Percentiles rank a stretch among this genome's conserved stretches.
Evolutionary conservation across 2,888 invertebrate genomes (phyloP).

Genomic region (Drosophila anceps): DNA sequence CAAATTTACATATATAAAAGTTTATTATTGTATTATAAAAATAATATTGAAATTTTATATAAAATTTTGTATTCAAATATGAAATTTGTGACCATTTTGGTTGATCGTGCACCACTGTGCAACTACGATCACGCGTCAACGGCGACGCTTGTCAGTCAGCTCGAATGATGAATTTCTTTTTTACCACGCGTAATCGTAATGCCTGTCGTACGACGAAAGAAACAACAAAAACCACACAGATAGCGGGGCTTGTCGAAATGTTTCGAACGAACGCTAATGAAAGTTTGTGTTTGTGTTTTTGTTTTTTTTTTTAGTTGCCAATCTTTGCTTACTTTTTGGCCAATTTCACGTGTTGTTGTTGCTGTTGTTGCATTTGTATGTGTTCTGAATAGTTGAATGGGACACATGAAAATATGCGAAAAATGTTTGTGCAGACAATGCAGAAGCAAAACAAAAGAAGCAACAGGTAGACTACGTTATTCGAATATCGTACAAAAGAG

Average conservation of each 20-base stretch:
- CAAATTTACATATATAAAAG: no score
- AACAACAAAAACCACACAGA: constrained; percentile 37
- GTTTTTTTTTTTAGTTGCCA: constrained; percentile 30
- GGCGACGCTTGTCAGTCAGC: constrained; percentile 50
- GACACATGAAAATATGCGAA: constrained; percentile 73
- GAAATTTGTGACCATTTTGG: neutral
- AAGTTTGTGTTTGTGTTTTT: constrained; percentile 51
- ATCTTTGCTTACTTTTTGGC: constrained; percentile 30
- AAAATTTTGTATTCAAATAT: neutral
- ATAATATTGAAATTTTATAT: neutral
- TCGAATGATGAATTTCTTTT: constrained; percentile 78
- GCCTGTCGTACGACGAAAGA: constrained; percentile 11
- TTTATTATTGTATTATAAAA: no score
- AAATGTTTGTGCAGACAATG: constrained; percentile 71
- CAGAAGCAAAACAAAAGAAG: constrained; percentile 55
- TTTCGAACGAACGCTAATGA: constrained; percentile 69
- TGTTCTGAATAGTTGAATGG: constrained; percentile 62
- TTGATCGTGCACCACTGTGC: constrained; percentile 52
- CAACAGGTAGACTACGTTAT: constrained; percentile 54
- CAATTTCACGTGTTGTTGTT: constrained; percentile 28
- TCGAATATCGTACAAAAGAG: constrained; percentile 55
- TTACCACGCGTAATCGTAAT: constrained; percentile 64
- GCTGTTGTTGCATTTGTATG: constrained; percentile 45
- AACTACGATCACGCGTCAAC: constrained; percentile 39
- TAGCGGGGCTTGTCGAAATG: constrained; percentile 61